Base-by-base conservation (phyloP, 35 echinoderm and acorn worm species). In the Antedon bifida region DNA sequence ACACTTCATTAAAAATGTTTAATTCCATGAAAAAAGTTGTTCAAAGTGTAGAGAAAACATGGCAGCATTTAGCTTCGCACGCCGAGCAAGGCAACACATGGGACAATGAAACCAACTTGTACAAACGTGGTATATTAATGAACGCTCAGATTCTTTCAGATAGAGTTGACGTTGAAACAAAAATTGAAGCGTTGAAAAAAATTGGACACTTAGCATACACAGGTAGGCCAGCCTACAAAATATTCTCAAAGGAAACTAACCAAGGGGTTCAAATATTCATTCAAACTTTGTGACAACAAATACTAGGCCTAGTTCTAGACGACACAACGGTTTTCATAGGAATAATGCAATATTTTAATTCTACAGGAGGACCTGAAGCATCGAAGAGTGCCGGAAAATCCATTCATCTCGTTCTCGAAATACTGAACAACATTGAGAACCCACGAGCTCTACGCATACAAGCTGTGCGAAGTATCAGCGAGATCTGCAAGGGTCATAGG, bases 11-110 rank as follows among this genome's bases (percentile, higher is more conserved):
- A n/a, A 85, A 34, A 33, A 96, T 96, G 93, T 96, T 96, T 83
- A 76, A 91, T 79, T 96, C 93, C 0, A 84, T 96, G 74, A 81
- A 90, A 35, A 55, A 88, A 56, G 85, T 99, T 39, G 77, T 86
- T 39, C 73, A 99, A 83, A 89, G 95, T 19, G 95, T 99, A 5
- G 95, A 90, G 79, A 99, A 92, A 81, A 99, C 88, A 5, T 92
- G 87, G 90, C 55, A 92, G 19, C 89, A 91, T 3, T 56, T 99
- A 31, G 90, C 95, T 21, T 89, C 93, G 5, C 87, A 88, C n/a
- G 46, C 39, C 32, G 95, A 88, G 8, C 91, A 92, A 73, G 85
- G 83, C 0, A 36, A 90, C 8, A 34, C 76, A 4, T 99, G 95
- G 95, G 91, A 99, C 46, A 35, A 88, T 3, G 95, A 99, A 78